Conservation (phyloP, 2,888 invertebrate genomes). For the Lithophane ornitopus region DNA sequence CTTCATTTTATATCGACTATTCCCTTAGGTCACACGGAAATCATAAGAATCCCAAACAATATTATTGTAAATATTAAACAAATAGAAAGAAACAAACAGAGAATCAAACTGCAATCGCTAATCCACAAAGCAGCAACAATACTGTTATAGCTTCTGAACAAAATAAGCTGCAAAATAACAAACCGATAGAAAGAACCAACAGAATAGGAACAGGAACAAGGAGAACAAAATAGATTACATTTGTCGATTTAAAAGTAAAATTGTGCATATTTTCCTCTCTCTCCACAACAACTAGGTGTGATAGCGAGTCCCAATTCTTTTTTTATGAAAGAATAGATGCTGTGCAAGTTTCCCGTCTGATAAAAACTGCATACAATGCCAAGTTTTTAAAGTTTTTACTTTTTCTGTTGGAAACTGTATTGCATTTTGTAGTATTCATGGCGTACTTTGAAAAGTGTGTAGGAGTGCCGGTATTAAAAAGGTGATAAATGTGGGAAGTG, state of each 20-base stretch:
- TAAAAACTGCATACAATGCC: constrained; percentile 66
- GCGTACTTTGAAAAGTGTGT: constrained; percentile 61
- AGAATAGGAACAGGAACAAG: constrained; percentile 30
- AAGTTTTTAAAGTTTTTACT: constrained; percentile 63
- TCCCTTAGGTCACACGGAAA: too few relatives aligned
- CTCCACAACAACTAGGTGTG: constrained; percentile 64
- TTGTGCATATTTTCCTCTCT: constrained; percentile 62
- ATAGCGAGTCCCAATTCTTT: constrained; percentile 56
- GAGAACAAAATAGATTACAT: constrained; percentile 61
- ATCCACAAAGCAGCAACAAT: constrained; percentile 37
- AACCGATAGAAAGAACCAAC: constrained; percentile 38
- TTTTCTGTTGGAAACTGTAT: constrained; percentile 60
- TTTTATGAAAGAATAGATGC: constrained; percentile 63
- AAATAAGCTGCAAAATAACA: constrained; percentile 44
- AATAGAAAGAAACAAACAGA: constrained; percentile 23
- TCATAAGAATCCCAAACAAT: constrained; percentile 10
- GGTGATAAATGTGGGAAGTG: constrained; percentile 45
- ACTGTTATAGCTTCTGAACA: constrained; percentile 31
- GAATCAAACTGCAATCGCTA: constrained; percentile 14
- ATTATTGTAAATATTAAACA: neutral
- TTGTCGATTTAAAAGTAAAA: constrained; percentile 67
- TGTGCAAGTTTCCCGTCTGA: constrained; percentile 59
- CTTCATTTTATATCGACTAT: too few relatives aligned
- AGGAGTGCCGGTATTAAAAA: constrained; percentile 51
- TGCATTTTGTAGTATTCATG: constrained; percentile 63